phyloP scores from a whole-genome alignment of 2,888 invertebrate species.

The Drosophila leonis region DNA sequence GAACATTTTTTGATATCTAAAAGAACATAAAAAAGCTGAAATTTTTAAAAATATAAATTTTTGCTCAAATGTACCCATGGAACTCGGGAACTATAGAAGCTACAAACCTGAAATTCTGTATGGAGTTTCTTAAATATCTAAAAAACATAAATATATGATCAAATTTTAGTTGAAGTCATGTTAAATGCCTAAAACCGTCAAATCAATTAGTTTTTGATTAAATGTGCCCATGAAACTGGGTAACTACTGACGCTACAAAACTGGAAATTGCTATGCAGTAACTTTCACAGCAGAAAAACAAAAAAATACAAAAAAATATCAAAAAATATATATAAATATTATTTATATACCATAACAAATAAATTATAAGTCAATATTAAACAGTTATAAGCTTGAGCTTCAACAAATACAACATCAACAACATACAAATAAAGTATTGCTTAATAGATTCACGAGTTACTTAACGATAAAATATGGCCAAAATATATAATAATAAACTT shows the following conservation, averaged over 20 bases:
- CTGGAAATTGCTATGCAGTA: background rate
- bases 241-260: background rate
- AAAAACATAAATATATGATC: background rate
- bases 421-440: background rate
- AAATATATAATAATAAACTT: background rate
- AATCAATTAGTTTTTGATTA: background rate
- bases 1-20: background rate
- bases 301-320: background rate
- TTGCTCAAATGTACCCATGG: too few species aligned
- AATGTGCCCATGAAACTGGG: background rate
- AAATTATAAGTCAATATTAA: background rate
- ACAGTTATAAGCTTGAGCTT: background rate
- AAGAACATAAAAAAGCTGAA: too few species aligned
- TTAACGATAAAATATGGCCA: background rate
- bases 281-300: background rate
- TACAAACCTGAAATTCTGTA: background rate
- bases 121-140: background rate
- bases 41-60: too few species aligned
- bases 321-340: background rate
- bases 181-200: background rate
- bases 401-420: too few species aligned
- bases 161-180: rapidly evolving
- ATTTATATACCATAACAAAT: background rate
- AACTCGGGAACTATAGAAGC: background rate
- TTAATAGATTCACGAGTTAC: constrained; percentile 2